A percentile compares a stretch with the other conserved stretches of the same genome.
Conservation (phyloP, 1,140 invertebrate species). For the Drosophila sturtevanti region DNA sequence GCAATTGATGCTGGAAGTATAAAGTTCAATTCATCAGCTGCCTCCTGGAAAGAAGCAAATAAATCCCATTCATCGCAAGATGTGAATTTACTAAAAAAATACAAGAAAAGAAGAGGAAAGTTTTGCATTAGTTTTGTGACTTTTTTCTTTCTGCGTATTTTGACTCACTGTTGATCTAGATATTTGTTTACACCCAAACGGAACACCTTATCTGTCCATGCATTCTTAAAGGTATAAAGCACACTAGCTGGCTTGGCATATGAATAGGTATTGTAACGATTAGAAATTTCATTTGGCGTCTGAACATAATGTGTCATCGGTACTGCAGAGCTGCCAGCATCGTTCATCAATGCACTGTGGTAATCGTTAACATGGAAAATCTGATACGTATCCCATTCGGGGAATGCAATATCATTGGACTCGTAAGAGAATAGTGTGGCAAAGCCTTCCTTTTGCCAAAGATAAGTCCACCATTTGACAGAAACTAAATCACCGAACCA, state of each 20-base stretch:
- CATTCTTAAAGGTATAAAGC: constrained; percentile 96
- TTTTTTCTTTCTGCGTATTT: not conserved
- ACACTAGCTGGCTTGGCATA: constrained; percentile 87
- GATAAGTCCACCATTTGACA: constrained; percentile 85
- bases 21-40: constrained; percentile 52
- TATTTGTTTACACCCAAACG: constrained; percentile 90
- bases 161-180: constrained; percentile 86
- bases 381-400: constrained; percentile 83
- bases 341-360: constrained; percentile 61
- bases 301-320: constrained; percentile 87
- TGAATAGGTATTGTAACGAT: constrained; percentile 88
- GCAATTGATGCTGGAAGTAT: constrained; percentile 40
- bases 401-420: constrained; percentile 82
- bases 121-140: not conserved
- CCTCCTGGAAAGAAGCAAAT: constrained; percentile 83
- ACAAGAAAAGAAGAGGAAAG: not conserved
- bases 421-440: constrained; percentile 83
- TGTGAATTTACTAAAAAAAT: constrained; percentile 82
- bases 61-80: constrained; percentile 71
- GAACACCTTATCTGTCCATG: constrained; percentile 92
- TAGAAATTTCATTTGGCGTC: constrained; percentile 86
- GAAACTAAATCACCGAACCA: constrained; percentile 89
- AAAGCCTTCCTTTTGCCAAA: constrained; percentile 84
- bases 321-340: constrained; percentile 83
- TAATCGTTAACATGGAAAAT: constrained; percentile 86